Conservation (phyloP, 2,888 invertebrate genomes). For the Andrena minutula region DNA sequence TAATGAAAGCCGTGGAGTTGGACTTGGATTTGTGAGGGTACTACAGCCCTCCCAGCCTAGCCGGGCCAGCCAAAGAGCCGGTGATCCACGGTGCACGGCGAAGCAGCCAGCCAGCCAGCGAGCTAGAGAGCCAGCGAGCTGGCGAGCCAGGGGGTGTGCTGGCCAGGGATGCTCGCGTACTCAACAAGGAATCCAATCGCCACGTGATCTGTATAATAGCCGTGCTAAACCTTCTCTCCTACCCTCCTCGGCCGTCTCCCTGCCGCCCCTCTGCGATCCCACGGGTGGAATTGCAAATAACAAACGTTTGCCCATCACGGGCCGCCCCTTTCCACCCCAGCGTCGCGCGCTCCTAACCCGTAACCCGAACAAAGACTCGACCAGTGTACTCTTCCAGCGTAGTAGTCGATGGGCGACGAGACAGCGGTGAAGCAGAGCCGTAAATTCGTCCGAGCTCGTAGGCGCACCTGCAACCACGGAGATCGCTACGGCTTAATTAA, state of each 20-base stretch:
- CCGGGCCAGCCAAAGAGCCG: slow-evolving; percentile 63
- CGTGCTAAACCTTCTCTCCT: slow-evolving; percentile 78
- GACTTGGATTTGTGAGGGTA: slow-evolving; percentile 84
- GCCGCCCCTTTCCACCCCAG: slow-evolving; percentile 59
- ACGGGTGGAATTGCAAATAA: slow-evolving; percentile 82
- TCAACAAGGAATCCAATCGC: slow-evolving; percentile 83
- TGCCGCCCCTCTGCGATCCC: slow-evolving; percentile 75
- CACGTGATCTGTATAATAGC: slow-evolving; percentile 84
- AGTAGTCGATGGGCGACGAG: slow-evolving; percentile 11
- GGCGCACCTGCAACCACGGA: slow-evolving; percentile 54
- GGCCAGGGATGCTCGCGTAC: slow-evolving; percentile 48
- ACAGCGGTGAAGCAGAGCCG: slow-evolving; percentile 29
- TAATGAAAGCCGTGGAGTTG: slow-evolving; percentile 84
- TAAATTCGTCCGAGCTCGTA: slow-evolving; percentile 60
- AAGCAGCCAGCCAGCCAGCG: slow-evolving; percentile 39
- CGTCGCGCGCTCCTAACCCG: slow-evolving; percentile 2
- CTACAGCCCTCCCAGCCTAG: slow-evolving; percentile 74
- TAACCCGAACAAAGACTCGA: slow-evolving; percentile 53
- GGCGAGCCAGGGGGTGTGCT: slow-evolving; percentile 22
- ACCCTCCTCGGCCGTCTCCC: slow-evolving; percentile 49
- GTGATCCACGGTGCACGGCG: slow-evolving; percentile 55
- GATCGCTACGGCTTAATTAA: slow-evolving; percentile 69
- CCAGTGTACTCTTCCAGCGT: not conserved
- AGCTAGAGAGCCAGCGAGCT: slow-evolving; percentile 28
- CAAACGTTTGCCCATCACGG: slow-evolving; percentile 79